phyloP scores from a whole-genome alignment of 2,888 invertebrate species.

The Chymomyza amoena region DNA sequence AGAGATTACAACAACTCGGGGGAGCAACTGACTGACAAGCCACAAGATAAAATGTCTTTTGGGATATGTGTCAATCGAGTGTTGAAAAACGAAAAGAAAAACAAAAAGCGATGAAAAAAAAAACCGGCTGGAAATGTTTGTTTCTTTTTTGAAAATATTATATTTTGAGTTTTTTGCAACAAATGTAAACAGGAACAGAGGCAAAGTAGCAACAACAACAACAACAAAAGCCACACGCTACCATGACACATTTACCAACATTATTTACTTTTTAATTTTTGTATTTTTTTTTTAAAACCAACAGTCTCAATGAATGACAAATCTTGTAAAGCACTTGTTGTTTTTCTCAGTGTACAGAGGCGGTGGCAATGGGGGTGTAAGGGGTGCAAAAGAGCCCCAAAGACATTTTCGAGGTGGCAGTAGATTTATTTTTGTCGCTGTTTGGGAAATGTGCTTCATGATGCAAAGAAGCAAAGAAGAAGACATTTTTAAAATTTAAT shows the following conservation, averaged over 20 bases:
- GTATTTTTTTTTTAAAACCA: conserved; percentile 24
- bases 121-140: conserved; percentile 51
- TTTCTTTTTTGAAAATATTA: background rate
- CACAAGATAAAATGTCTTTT: background rate
- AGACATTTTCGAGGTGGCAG: too few relatives aligned
- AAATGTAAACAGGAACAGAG: conserved; percentile 59
- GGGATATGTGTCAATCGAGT: conserved; percentile 1
- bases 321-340: conserved; percentile 47
- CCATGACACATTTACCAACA: conserved; percentile 67
- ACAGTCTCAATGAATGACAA: conserved; percentile 53
- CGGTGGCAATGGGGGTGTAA: background rate
- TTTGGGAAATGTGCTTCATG: too few relatives aligned
- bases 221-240: conserved; percentile 34
- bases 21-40: background rate
- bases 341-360: background rate
- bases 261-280: conserved; percentile 30
- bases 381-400: too few relatives aligned
- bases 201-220: conserved; percentile 18
- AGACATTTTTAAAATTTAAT: too few relatives aligned
- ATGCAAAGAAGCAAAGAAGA: too few relatives aligned
- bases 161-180: conserved; percentile 41
- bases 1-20: conserved; percentile 9
- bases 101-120: conserved; percentile 14
- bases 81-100: background rate
- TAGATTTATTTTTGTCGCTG: too few relatives aligned